Percentiles rank a stretch among this genome's conserved stretches.
phyloP scores from a whole-genome alignment of 2,888 invertebrate species.

The Bugulina stolonifera region DNA sequence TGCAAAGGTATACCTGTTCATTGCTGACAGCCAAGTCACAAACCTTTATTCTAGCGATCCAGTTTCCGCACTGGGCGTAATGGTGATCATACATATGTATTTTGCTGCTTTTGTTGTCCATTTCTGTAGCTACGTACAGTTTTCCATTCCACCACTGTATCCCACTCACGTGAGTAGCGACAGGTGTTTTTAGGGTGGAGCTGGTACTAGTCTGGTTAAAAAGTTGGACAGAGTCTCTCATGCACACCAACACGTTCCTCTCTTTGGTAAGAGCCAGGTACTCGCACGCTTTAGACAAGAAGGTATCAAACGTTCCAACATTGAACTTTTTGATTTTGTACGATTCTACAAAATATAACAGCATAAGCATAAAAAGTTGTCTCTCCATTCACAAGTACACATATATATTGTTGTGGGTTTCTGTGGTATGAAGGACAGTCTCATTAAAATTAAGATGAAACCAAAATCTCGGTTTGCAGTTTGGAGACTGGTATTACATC shows the following conservation, averaged over 20 bases:
- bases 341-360: no score
- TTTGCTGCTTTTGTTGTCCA: neutral
- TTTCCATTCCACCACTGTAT: neutral
- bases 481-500: no score
- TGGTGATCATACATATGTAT: neutral
- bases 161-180: neutral
- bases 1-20: neutral
- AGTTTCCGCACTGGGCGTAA: neutral
- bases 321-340: neutral
- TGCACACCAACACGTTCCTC: neutral
- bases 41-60: neutral
- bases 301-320: neutral
- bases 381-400: no score
- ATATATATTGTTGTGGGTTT: no score
- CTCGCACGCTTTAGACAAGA: neutral
- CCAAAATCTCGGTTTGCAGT: no score
- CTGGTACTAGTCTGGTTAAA: neutral
- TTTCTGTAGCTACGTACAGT: neutral
- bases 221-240: neutral
- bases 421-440: no score
- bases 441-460: no score
- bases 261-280: neutral
- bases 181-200: neutral
- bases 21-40: slow-evolving; percentile 14
- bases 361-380: no score